Base-by-base conservation (phyloP, 2,797 vertebrate species). In the Falco novaeseelandiae region DNA sequence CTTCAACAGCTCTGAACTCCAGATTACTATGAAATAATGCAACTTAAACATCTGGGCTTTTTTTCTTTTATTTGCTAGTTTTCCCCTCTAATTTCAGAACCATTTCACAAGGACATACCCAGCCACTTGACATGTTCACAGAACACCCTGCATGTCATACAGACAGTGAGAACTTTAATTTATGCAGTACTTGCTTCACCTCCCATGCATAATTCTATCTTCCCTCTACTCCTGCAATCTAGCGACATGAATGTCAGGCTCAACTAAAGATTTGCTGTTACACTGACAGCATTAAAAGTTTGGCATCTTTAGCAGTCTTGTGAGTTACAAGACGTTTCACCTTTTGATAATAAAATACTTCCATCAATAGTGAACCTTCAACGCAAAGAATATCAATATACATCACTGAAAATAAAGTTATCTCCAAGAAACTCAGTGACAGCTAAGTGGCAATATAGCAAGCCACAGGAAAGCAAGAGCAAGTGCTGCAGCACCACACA, bases 291-390 rank as follows among this genome's bases (percentile, higher is more conserved):
- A 88, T 42, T 26, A 70, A 54, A 83, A 94, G 44, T 71, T 58
- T 40, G 82, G 71, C 81, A 90, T 42, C 65, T 94, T 82, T 26
- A 93, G 83, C 71, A 86, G 65, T 6, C 63, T 55, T 34, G 27
- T 9, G 87, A 76, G 55, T 71, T 76, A 93, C 51, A 85, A 90
- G 42, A 83, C 0, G 0, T 85, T 91, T 93, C 83, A 89, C 83
- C 86, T 94, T 92, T 87, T 74, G 81, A 58, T 89, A 94, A 94
- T 84, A 91, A 96, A 92, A 89, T 14, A 29, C 32, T 90, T 89
- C 70, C 87, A 83, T 34, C 79, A 89, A 69, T 23, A 57, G 58
- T 4, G 38, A 92, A 84, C 29, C n/a, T 76, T 83, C 51, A 61
- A 88, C 42, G 66, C 55, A 55, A 84, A 90, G 42, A 59, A 44